A percentile compares a stretch with the other conserved stretches of the same genome.
Conservation (phyloP, 35 echinoderm and acorn worm genomes). For the Lytechinus pictus region DNA sequence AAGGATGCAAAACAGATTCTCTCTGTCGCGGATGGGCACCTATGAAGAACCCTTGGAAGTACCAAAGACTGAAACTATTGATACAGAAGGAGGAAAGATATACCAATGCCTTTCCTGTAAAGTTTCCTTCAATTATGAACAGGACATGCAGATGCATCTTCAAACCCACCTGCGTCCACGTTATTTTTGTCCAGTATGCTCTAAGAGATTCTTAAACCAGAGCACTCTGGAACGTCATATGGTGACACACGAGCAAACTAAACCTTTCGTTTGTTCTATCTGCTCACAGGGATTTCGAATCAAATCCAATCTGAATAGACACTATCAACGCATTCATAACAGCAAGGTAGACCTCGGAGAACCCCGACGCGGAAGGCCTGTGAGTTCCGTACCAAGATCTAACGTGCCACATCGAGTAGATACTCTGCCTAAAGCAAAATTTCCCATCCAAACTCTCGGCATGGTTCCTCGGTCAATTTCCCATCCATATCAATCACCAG, state of each 20-base stretch:
- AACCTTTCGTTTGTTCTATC: neutral
- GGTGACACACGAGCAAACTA: neutral
- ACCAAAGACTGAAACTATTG: neutral
- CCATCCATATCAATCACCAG: neutral
- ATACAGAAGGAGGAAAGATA: neutral
- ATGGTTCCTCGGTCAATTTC: neutral
- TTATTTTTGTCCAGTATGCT: neutral
- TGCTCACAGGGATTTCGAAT: constrained; percentile 15
- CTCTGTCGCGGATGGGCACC: neutral
- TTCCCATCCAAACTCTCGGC: neutral
- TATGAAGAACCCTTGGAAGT: neutral
- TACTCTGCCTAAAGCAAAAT: neutral
- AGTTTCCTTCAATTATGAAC: constrained; percentile 26
- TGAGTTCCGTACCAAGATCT: neutral
- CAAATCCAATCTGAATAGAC: constrained; percentile 26
- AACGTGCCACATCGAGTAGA: neutral
- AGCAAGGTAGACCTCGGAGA: neutral
- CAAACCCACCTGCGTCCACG: constrained; percentile 28
- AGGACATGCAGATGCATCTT: constrained; percentile 25
- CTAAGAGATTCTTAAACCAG: constrained; percentile 20
- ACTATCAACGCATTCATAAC: neutral
- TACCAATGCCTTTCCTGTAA: neutral
- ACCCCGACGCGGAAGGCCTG: neutral
- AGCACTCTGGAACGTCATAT: constrained; percentile 10
- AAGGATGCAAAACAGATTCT: neutral